A percentile compares a stretch with the other conserved stretches of the same genome.
phyloP scores from a whole-genome alignment of 2,113 vertebrate genomes.

The Leucopsar rothschildi region DNA sequence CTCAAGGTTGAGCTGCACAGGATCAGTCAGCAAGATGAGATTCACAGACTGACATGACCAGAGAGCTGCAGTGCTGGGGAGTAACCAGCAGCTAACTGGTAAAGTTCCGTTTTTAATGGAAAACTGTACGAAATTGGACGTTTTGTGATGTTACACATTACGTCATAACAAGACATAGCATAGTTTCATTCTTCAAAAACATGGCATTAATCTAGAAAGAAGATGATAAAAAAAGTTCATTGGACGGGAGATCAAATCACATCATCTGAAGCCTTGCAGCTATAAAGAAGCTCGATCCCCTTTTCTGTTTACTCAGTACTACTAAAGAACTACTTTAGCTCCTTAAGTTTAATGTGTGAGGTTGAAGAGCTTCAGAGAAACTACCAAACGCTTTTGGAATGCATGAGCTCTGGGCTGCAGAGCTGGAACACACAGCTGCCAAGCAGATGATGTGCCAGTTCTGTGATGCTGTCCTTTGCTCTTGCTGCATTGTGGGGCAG shows the following conservation, averaged over 20 bases:
- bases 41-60: rapidly evolving
- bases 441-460: neutral
- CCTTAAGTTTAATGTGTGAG: neutral
- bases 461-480: neutral
- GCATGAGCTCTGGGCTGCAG: neutral
- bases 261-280: neutral
- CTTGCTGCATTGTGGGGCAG: neutral
- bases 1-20: neutral
- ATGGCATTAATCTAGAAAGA: neutral
- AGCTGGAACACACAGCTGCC: neutral
- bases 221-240: neutral
- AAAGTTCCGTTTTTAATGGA: neutral
- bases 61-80: neutral
- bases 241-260: neutral
- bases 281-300: neutral
- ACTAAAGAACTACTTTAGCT: neutral
- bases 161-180: neutral
- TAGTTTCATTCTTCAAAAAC: neutral
- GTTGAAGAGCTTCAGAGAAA: neutral
- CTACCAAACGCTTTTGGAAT: neutral
- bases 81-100: neutral
- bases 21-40: neutral
- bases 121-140: neutral
- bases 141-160: neutral
- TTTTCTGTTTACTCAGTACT: neutral